Conservation (phyloP, 1,140 invertebrate genomes). For the Sitobion miscanthi region DNA sequence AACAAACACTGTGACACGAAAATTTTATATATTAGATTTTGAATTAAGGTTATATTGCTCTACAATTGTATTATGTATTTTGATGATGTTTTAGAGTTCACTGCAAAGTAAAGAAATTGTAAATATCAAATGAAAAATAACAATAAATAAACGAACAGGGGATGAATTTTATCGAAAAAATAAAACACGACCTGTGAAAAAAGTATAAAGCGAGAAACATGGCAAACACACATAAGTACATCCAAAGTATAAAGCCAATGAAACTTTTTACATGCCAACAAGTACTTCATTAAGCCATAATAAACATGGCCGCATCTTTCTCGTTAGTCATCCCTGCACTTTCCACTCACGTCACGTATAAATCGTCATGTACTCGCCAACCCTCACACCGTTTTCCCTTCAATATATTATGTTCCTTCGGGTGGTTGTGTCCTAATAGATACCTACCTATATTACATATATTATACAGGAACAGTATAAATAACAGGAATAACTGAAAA, state of each 20-base stretch:
- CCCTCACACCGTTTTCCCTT: not conserved
- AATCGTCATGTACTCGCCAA: not conserved
- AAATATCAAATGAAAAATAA: not conserved
- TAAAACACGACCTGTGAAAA: not conserved
- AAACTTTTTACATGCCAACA: constrained; percentile 46
- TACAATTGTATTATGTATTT: not conserved
- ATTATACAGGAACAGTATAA: no score
- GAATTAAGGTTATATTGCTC: not conserved
- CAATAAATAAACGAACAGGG: not conserved
- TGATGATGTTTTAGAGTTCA: not conserved
- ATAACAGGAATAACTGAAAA: no score
- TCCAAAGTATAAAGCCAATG: not conserved
- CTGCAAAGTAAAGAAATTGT: not conserved
- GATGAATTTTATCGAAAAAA: not conserved
- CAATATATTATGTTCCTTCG: not conserved
- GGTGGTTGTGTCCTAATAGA: not conserved
- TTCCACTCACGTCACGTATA: constrained; percentile 1
- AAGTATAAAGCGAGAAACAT: not conserved
- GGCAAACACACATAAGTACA: not conserved
- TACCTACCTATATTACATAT: no score
- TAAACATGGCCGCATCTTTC: not conserved
- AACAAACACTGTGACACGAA: no score
- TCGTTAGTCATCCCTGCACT: not conserved
- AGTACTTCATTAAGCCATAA: constrained; percentile 48
- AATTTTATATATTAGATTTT: not conserved